Evolutionary conservation across 1,140 invertebrate genomes (phyloP).

Genomic region (Artemia franciscana): DNA sequence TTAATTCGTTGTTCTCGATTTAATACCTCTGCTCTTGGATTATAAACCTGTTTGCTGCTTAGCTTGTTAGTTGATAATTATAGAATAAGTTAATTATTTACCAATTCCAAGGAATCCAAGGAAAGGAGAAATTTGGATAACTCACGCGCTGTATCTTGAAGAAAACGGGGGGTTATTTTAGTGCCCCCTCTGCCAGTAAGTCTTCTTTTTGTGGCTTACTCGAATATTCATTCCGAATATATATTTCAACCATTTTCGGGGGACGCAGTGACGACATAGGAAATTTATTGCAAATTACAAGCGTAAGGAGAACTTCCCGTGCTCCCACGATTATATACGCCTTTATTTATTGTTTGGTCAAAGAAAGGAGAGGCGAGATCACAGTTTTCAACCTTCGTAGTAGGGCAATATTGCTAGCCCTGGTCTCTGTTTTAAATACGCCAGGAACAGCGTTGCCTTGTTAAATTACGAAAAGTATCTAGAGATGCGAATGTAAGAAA

Average conservation of each 20-base stretch:
- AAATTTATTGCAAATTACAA: background rate
- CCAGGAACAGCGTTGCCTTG: background rate
- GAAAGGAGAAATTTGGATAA: too few species aligned
- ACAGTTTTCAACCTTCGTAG: background rate
- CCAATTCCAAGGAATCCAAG: too few species aligned
- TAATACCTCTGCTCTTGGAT: too few species aligned
- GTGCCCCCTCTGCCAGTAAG: too few species aligned
- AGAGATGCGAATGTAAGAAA: background rate
- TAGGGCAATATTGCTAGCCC: background rate
- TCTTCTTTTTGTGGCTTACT: too few species aligned
- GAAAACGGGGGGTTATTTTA: too few species aligned
- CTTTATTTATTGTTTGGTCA: background rate
- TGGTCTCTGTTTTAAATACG: background rate
- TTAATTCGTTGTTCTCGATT: too few species aligned
- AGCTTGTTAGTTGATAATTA: too few species aligned
- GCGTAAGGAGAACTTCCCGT: background rate
- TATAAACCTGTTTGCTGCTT: too few species aligned
- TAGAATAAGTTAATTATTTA: too few species aligned
- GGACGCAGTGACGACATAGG: background rate
- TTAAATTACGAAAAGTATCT: background rate
- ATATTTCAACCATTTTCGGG: background rate
- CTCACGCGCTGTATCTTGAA: too few species aligned
- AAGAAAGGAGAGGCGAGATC: background rate
- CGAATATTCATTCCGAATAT: background rate
- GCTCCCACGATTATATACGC: background rate